Conservation (phyloP, 2,797 vertebrate species). For the Sarcoramphus papa region DNA sequence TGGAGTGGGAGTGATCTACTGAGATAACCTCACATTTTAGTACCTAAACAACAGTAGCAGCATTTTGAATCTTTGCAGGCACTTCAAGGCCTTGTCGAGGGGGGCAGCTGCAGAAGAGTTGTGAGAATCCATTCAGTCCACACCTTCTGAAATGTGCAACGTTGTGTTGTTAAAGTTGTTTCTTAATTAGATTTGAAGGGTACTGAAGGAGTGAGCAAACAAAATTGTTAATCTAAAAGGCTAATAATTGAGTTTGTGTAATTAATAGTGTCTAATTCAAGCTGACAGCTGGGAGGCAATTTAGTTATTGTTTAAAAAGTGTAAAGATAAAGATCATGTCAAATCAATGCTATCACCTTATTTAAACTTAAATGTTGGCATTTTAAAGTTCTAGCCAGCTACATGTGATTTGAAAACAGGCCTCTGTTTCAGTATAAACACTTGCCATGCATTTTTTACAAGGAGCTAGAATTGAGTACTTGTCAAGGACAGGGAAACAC, state of each 20-base stretch:
- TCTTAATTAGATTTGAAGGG: background rate
- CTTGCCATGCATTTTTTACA: background rate
- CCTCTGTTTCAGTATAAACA: background rate
- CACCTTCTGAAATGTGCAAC: background rate
- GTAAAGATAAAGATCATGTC: background rate
- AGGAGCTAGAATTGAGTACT: background rate
- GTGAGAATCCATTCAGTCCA: background rate
- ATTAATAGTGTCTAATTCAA: background rate
- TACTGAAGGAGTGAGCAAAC: background rate
- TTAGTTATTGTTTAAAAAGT: background rate
- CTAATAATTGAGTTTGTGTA: background rate
- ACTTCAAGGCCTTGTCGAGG: background rate
- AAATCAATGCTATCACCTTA: background rate
- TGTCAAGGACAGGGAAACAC: background rate
- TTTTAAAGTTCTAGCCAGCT: background rate
- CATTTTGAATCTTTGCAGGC: background rate
- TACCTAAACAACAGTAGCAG: background rate
- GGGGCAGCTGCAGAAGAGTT: background rate
- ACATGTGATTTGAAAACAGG: background rate
- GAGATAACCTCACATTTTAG: slow-evolving; percentile 26
- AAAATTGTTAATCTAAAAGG: background rate
- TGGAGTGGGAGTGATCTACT: background rate
- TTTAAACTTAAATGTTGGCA: background rate
- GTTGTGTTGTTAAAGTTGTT: background rate
- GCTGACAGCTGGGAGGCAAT: background rate